Evolutionary conservation across 2,113 vertebrate genomes (phyloP).

Genomic region (Microtus richardsoni): DNA sequence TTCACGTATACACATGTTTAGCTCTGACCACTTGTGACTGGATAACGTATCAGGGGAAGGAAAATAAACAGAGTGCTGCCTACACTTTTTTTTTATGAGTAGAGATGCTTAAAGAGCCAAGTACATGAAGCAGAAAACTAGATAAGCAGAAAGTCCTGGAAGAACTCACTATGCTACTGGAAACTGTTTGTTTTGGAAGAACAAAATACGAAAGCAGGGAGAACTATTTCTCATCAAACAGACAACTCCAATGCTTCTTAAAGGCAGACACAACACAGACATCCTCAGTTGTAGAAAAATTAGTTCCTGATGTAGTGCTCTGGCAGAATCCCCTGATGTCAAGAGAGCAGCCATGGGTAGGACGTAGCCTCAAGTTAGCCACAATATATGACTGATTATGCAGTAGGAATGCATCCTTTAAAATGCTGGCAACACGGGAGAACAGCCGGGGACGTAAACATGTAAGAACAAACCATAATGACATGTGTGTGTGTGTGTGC

Average conservation of each 20-base stretch:
- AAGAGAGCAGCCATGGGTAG: constrained; percentile 48
- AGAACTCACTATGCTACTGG: constrained; percentile 85
- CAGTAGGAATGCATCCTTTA: constrained; percentile 68
- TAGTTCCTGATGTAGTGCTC: not conserved
- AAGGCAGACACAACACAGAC: constrained; percentile 83
- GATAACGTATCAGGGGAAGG: constrained; percentile 79
- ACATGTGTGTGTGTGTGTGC: not conserved
- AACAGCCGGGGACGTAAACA: not conserved
- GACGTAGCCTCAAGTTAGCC: not conserved
- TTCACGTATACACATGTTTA: not conserved
- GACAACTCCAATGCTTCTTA: constrained; percentile 80
- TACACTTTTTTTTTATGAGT: constrained; percentile 80
- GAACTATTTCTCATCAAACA: constrained; percentile 85
- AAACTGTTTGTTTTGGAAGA: constrained; percentile 82
- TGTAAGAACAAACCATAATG: not conserved
- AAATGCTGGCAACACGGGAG: constrained; percentile 58
- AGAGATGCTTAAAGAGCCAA: constrained; percentile 84
- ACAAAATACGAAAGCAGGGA: constrained; percentile 85
- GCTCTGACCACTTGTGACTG: constrained; percentile 65
- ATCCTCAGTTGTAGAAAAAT: constrained; percentile 65
- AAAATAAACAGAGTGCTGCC: constrained; percentile 63
- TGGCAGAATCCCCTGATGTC: constrained; percentile 64
- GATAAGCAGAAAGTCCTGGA: constrained; percentile 85
- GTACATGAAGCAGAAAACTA: constrained; percentile 82
- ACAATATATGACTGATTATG: constrained; percentile 68